phyloP scores from a whole-genome alignment of 2,113 vertebrate genomes.

The Platichthys flesus region DNA sequence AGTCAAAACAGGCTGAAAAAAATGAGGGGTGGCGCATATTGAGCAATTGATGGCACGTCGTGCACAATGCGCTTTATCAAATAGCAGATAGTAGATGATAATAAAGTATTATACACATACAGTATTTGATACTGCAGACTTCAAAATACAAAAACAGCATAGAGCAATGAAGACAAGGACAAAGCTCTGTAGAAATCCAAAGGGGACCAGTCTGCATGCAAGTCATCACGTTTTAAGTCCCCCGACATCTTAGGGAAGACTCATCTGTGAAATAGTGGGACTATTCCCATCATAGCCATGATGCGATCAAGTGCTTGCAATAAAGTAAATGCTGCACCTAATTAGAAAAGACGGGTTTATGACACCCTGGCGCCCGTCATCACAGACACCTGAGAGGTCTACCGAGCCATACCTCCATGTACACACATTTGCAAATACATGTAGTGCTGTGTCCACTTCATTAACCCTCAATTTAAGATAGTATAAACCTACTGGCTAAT shows the following conservation, averaged over 20 bases:
- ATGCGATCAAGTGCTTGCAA: not conserved
- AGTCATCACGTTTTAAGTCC: not conserved
- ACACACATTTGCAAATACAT: not conserved
- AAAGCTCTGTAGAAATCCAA: not conserved
- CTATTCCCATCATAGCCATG: not conserved
- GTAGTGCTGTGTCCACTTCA: too few relatives aligned
- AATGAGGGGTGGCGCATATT: not conserved
- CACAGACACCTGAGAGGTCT: not conserved
- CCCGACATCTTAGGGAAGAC: not conserved
- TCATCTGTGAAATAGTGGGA: not conserved
- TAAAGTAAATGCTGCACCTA: not conserved
- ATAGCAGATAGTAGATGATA: slow-evolving; percentile 5
- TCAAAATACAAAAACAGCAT: not conserved
- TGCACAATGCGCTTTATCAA: not conserved
- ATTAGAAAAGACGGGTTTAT: not conserved
- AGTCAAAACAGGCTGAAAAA: slow-evolving; percentile 7
- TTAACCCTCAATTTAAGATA: too few relatives aligned
- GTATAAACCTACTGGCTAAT: too few relatives aligned
- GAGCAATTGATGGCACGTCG: not conserved
- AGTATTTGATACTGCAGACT: not conserved
- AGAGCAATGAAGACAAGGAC: not conserved
- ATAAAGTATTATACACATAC: not conserved
- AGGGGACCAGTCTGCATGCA: not conserved
- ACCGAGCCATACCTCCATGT: not conserved
- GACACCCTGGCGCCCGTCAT: not conserved